Evolutionary conservation across 2,797 vertebrate species (phyloP), one percentile per base, ranked within the genome.

Genomic region (Mus spretus): DNA sequence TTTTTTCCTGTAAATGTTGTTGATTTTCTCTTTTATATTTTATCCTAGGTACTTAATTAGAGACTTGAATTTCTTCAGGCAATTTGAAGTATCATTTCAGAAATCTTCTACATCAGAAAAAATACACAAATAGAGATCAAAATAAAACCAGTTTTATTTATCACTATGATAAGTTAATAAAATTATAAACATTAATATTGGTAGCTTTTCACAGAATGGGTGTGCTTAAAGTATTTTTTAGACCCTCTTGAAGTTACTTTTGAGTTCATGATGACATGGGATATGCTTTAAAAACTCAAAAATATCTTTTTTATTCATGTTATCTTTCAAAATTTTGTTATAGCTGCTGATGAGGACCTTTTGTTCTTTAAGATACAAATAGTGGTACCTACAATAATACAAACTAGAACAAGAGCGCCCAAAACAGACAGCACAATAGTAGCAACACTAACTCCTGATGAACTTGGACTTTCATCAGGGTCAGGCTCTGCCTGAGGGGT

Each of bases 331-430:
- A 97, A 95, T 0, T 31, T 11, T 70, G 40, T 95, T 59, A 1
- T 50, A 72, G 20, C 17, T 85, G 9, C 82, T 5, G 55, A 81
- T 80, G 90, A 63, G 50, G 79, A 70, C 57, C 53, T 86, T 91
- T 80, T 97, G 0, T 72, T 93, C 97, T 59, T 96, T 94, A 89
- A 44, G 59, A 95, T 28, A 85, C 20, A 97, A 89, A 97, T 4
- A 3, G 70, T 92, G 77, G 22, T 59, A 84, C 93, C 78, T 86
- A 75, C 1, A 97, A 98, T 93, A 79, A 96, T 31, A 50, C 44
- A 88, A 31, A 94, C 19, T 44, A 67, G 24, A 17, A 31, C 75
- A 55, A 97, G 11, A 63, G 95, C 11, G 2, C 88, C 95, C 89
- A 93, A 75, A 57, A 95, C 93, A 34, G 94, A 28, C 24, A 98